phyloP scores from a whole-genome alignment of 2,888 invertebrate species.

The Buathra laborator region DNA sequence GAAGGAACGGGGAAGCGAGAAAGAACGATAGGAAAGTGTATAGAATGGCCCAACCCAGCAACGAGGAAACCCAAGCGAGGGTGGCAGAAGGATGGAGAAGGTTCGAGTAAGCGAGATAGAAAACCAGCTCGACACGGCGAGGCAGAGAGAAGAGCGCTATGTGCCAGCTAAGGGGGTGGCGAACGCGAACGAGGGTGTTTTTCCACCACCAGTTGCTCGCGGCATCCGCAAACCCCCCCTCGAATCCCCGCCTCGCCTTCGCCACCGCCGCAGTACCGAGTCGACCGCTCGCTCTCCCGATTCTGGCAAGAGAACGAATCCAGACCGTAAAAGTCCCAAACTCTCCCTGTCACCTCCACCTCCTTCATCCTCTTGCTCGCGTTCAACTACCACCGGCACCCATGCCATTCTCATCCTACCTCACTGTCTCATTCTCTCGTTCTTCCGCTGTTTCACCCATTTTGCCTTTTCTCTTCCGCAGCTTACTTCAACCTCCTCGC shows the following conservation, averaged over 20 bases:
- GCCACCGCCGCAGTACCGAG: conserved; percentile 55
- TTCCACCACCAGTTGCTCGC: conserved; percentile 85
- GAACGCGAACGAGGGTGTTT: conserved; percentile 84
- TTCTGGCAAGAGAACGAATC: conserved; percentile 70
- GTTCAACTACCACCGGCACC: conserved; percentile 60
- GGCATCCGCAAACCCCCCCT: conserved; percentile 76
- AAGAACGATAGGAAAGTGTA: conserved; percentile 62
- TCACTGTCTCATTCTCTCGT: conserved; percentile 41
- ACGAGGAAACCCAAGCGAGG: conserved; percentile 62
- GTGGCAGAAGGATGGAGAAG: conserved; percentile 67
- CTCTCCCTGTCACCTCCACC: conserved; percentile 70
- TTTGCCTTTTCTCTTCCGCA: conserved; percentile 30
- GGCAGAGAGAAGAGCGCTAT: conserved; percentile 75
- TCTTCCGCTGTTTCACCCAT: conserved; percentile 27
- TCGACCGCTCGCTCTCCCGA: conserved; percentile 64
- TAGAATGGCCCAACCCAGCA: conserved; percentile 55
- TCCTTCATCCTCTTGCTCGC: conserved; percentile 57
- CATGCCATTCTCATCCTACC: conserved; percentile 44
- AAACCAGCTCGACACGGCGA: conserved; percentile 66
- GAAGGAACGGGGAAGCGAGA: conserved; percentile 71
- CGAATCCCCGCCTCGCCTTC: conserved; percentile 69
- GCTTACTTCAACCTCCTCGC: conserved; percentile 64
- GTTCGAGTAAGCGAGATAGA: conserved; percentile 56
- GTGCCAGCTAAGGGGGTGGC: conserved; percentile 79
- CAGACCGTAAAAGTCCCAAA: conserved; percentile 80